These are phyloP conservation scores for Conops quadrifasciatus DNA, from an alignment of 2,888 invertebrate genomes.

Conservation along the genomic window DNA sequence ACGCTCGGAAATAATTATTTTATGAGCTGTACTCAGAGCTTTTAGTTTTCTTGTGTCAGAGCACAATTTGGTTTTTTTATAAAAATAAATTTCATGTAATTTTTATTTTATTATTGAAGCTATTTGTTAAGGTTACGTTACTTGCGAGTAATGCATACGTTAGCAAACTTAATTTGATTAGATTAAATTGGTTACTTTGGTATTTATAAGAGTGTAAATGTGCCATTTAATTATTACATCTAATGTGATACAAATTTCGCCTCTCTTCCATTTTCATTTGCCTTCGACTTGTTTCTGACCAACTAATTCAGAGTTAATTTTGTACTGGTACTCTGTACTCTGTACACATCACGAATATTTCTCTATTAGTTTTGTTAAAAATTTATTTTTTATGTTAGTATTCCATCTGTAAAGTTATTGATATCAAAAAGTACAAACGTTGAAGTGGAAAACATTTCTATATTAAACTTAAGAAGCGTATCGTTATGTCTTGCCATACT, in stretches of 20 bases:
- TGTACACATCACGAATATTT: conserved; percentile 15
- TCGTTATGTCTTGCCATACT: too few species aligned
- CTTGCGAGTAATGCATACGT: not conserved
- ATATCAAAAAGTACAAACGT: conserved; percentile 9
- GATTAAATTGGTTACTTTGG: too few species aligned
- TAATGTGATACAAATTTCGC: too few species aligned
- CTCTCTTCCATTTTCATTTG: too few species aligned
- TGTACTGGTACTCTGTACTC: conserved; percentile 36
- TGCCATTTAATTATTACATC: too few species aligned
- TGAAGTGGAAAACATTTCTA: conserved; percentile 33
- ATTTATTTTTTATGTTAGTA: conserved; percentile 9
- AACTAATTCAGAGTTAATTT: conserved; percentile 37
- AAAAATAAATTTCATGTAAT: conserved; percentile 27
- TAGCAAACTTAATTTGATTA: not conserved
- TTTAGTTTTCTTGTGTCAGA: too few species aligned
- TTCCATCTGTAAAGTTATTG: conserved; percentile 15
- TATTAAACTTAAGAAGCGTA: not conserved
- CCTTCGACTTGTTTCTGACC: conserved; percentile 18
- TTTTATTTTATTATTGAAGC: conserved; percentile 32
- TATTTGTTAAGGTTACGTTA: not conserved
- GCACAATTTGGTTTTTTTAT: conserved; percentile 8
- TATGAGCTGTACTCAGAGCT: too few species aligned
- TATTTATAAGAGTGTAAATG: too few species aligned
- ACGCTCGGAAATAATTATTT: too few species aligned
- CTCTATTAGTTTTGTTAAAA: conserved; percentile 3